phyloP scores from a whole-genome alignment of 2,797 vertebrate genomes.

The Pristis pectinata region DNA sequence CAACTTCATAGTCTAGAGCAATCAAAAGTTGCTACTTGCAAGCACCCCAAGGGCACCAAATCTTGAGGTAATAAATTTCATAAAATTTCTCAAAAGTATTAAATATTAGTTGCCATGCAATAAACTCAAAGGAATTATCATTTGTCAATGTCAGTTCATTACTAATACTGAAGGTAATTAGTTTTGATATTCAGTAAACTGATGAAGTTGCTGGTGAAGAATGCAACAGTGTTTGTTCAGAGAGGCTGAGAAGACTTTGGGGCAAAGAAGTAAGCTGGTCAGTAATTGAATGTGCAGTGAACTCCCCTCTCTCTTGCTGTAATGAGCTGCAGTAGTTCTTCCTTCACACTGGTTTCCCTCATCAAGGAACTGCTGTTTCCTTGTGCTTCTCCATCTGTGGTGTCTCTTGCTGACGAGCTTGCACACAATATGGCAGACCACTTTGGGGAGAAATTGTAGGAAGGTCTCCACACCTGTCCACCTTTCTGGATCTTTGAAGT shows the following conservation, averaged over 20 bases:
- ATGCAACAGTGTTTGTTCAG: not conserved
- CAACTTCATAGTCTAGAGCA: not conserved
- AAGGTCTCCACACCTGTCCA: too few relatives aligned
- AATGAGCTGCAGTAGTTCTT: not conserved
- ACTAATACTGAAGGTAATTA: not conserved
- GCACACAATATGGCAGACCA: too few relatives aligned
- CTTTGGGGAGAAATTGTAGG: too few relatives aligned
- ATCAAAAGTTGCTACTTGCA: not conserved
- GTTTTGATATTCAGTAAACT: not conserved
- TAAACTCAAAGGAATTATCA: not conserved
- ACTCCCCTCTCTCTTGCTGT: not conserved
- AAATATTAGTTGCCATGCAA: not conserved
- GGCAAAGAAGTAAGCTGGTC: not conserved
- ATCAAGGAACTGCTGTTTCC: not conserved
- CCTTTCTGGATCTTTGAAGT: too few relatives aligned
- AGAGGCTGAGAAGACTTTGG: not conserved
- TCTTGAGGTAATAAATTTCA: too few relatives aligned
- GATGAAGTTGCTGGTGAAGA: not conserved
- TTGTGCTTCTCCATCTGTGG: not conserved
- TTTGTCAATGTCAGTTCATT: not conserved
- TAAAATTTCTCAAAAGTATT: not conserved
- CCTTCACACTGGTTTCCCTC: not conserved
- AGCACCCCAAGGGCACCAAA: not conserved
- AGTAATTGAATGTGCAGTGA: not conserved
- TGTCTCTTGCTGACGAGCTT: not conserved